A percentile compares a stretch with the other conserved stretches of the same genome.
phyloP scores from a whole-genome alignment of 2,113 vertebrate genomes.

The Psittacara wagleri region DNA sequence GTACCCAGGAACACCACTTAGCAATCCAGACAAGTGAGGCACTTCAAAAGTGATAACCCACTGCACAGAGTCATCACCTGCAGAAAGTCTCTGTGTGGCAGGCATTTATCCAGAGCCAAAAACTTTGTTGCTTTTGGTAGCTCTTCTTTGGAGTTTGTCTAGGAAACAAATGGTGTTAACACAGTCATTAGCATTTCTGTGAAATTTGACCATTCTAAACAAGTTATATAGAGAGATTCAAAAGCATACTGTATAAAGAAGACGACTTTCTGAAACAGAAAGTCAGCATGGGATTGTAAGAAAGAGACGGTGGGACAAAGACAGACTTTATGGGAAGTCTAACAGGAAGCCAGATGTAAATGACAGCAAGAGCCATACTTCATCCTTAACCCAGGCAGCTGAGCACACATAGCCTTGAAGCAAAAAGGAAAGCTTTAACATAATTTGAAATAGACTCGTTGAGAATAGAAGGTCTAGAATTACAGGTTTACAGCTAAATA shows the following conservation, averaged over 20 bases:
- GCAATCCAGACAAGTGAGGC: neutral
- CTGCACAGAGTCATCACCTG: conserved; percentile 79
- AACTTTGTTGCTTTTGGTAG: conserved; percentile 90
- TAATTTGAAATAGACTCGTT: neutral
- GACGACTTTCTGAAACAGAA: neutral
- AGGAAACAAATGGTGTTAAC: conserved; percentile 18
- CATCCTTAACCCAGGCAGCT: neutral
- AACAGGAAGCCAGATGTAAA: neutral
- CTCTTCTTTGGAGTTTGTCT: conserved; percentile 77
- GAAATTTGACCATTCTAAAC: neutral
- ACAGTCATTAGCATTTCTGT: neutral
- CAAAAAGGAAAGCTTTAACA: neutral
- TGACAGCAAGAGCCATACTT: neutral
- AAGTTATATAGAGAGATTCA: neutral
- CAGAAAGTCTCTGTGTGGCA: conserved; percentile 92
- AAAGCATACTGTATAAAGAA: neutral
- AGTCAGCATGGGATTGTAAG: neutral
- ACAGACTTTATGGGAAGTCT: neutral
- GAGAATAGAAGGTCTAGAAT: neutral
- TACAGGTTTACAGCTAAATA: neutral
- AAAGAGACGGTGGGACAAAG: neutral
- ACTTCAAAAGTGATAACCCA: neutral
- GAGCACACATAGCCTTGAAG: neutral
- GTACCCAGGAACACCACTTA: neutral
- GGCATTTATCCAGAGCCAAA: conserved; percentile 96